Base-by-base conservation (phyloP, 2,797 vertebrate species). In the Saguinus oedipus region DNA sequence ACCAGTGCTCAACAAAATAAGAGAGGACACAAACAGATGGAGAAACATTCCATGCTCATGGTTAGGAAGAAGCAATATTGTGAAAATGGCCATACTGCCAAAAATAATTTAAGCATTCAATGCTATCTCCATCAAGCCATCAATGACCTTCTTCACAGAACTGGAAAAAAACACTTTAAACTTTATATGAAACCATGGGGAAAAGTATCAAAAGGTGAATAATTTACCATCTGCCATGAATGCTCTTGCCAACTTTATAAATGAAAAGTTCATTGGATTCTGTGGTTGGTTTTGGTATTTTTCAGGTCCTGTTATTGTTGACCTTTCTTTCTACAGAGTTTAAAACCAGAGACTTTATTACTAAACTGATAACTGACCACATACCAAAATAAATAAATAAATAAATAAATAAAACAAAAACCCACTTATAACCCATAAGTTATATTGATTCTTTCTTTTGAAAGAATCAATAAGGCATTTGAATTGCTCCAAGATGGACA, bases 321-420 rank as follows among this genome's bases (percentile, higher is more conserved):
- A 70, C 57, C 48, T 93, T 97, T 88, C 39, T 7, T 0, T 95
- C 83, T 90, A 85, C 79, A 99, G 99, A 99, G 5, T 99, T 98
- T 96, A 99, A 99, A 97, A 76, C 33, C 9, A 99, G 97, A 96
- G 98, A 99, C 0, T 90, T 4, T 0, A 89, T 99, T 0, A 96
- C 99, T 46, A 97, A 98, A 68, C 97, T 99, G 97, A 98, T 99
- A 12, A 94, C 98, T 24, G 97, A 98, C 93, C 99, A 99, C 95
- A 55, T 99, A 98, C 97, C 33, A 33, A 64, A 64, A 64, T 70
- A n/a, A 70, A 98, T 50, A 99, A 98, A 17, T 39, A 44, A 44
- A 44, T 80, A 90, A 68, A 4, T 80, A 48, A 48, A 48, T 48
- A 48, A 26, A 88, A 94, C 30, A 95, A 48, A 79, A 85, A 95